A percentile compares a stretch with the other conserved stretches of the same genome.
These are phyloP conservation scores for Nothobranchius furzeri DNA, from an alignment of 2,113 vertebrate genomes.

Conservation along the genomic window DNA sequence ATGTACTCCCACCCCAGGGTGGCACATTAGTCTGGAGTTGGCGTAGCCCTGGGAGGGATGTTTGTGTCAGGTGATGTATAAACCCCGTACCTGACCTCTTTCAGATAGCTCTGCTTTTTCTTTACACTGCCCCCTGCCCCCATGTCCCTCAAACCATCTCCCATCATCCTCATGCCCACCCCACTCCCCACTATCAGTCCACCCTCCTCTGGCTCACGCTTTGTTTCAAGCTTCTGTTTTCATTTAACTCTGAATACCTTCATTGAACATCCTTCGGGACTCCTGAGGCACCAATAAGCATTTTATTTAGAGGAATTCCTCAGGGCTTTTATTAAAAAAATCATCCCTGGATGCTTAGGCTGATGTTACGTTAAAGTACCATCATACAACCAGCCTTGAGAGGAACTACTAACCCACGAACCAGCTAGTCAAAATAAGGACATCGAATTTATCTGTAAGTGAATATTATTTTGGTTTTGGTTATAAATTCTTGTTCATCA, in stretches of 20 bases:
- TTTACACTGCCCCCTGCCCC: conserved; percentile 24
- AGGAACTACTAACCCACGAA: conserved; percentile 26
- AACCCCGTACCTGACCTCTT: conserved; percentile 49
- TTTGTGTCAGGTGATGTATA: conserved; percentile 71
- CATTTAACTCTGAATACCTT: conserved; percentile 30
- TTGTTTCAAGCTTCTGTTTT: conserved; percentile 67
- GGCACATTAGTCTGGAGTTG: conserved; percentile 45
- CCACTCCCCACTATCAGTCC: conserved; percentile 13
- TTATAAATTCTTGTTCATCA: too few relatives aligned
- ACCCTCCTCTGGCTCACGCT: conserved; percentile 30
- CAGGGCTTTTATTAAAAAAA: conserved; percentile 50
- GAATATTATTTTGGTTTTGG: conserved; percentile 10
- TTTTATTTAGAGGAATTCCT: conserved; percentile 65
- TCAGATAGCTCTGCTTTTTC: conserved; percentile 17
- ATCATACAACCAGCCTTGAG: conserved; percentile 27
- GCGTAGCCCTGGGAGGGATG: conserved; percentile 40
- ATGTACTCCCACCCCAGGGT: conserved; percentile 58
- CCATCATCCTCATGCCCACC: conserved; percentile 24
- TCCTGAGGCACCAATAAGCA: conserved; percentile 55
- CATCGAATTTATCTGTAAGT: conserved; percentile 26
- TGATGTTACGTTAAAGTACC: conserved; percentile 69
- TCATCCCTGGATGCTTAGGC: conserved; percentile 56
- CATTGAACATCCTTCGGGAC: conserved; percentile 70
- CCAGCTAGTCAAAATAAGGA: conserved; percentile 29
- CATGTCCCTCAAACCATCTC: conserved; percentile 35